A percentile compares a stretch with the other conserved stretches of the same genome.
Evolutionary conservation across 1,140 invertebrate genomes (phyloP).

Genomic region (Cydia fagiglandana): DNA sequence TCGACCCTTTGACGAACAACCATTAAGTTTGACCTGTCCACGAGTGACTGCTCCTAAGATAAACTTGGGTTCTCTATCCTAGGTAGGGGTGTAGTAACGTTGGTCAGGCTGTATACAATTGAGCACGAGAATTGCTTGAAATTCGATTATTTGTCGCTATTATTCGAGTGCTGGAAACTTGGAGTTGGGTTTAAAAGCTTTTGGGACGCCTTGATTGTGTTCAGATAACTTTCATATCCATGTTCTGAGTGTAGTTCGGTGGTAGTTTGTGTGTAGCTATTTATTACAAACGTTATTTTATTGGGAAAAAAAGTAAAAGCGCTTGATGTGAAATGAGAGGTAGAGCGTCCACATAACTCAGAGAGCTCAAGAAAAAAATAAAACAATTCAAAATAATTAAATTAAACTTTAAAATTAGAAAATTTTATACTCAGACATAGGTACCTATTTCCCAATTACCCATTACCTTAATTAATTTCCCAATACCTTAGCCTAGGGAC

Average conservation of each 20-base stretch:
- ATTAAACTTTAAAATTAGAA: too few species aligned
- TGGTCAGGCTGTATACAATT: constrained; percentile 42
- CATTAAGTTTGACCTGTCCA: constrained; percentile 37
- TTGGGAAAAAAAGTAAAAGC: background rate
- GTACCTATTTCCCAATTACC: too few species aligned
- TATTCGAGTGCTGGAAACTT: constrained; percentile 52
- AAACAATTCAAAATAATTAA: too few species aligned
- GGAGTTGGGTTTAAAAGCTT: constrained; percentile 42
- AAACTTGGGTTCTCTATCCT: background rate
- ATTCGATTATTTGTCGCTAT: constrained; percentile 59
- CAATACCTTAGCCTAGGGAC: too few species aligned
- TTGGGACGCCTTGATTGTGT: constrained; percentile 36
- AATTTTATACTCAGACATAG: too few species aligned
- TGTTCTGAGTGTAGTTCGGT: background rate
- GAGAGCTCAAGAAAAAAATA: too few species aligned
- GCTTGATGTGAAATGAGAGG: too few species aligned
- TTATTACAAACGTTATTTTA: background rate
- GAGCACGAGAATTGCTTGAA: constrained; percentile 55
- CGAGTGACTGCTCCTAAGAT: background rate
- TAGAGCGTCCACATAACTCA: too few species aligned
- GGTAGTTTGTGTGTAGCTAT: background rate
- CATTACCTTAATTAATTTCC: too few species aligned
- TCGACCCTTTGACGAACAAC: constrained; percentile 51
- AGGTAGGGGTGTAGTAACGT: constrained; percentile 33
- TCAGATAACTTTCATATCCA: constrained; percentile 12